Conservation (phyloP, 2,888 invertebrate genomes). For the Leptogaster cylindrica region DNA sequence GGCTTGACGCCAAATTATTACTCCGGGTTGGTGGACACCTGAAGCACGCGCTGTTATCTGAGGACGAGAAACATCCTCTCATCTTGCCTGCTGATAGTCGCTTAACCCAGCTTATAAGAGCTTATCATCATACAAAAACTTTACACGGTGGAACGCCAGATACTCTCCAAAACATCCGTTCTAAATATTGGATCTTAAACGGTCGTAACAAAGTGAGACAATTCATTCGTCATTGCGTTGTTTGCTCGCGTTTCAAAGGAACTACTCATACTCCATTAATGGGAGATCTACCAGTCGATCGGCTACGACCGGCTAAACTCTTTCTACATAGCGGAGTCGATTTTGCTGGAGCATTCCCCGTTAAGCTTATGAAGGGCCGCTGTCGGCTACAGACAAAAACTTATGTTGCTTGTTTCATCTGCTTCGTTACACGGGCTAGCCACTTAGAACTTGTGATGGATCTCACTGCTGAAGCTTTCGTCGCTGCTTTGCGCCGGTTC, state of each 20-base stretch:
- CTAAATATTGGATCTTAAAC: background rate
- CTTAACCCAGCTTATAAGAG: background rate
- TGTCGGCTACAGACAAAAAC: background rate
- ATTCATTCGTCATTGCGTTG: background rate
- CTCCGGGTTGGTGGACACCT: background rate
- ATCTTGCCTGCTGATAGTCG: background rate
- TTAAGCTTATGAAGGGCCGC: background rate
- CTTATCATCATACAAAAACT: background rate
- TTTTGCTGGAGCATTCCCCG: background rate
- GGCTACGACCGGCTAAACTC: background rate
- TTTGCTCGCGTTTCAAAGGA: background rate
- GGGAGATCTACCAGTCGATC: background rate
- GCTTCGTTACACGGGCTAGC: background rate
- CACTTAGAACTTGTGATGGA: background rate
- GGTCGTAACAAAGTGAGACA: background rate
- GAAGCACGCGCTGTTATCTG: background rate
- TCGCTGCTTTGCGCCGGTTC: background rate
- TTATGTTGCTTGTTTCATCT: background rate
- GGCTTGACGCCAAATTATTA: background rate
- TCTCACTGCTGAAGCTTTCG: background rate
- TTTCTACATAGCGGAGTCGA: background rate
- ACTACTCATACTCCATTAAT: background rate
- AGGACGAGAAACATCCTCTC: background rate
- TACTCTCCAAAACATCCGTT: slow-evolving; percentile 1
- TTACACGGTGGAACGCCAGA: background rate